These are phyloP conservation scores for Strix aluco DNA, from an alignment of 2,113 vertebrate genomes.

Conservation along the genomic window DNA sequence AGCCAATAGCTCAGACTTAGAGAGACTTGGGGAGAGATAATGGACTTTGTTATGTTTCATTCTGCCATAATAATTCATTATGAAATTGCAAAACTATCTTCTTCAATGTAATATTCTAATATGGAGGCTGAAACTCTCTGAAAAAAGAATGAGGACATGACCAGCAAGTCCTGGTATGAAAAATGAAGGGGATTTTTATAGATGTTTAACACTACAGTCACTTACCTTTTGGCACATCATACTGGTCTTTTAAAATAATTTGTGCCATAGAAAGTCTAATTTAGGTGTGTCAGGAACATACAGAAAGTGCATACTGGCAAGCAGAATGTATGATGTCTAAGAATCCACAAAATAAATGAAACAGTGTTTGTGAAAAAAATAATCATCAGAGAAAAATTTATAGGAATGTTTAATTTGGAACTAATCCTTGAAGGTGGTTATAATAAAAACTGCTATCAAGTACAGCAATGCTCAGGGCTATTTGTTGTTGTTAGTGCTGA, in stretches of 20 bases:
- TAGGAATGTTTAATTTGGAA: neutral
- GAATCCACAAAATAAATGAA: neutral
- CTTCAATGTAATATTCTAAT: neutral
- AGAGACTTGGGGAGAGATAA: neutral
- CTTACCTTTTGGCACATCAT: neutral
- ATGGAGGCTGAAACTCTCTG: neutral
- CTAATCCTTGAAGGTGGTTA: neutral
- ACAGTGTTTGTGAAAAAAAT: neutral
- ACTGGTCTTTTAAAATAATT: accelerated
- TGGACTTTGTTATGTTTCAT: neutral
- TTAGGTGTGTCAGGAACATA: neutral
- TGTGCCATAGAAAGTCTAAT: neutral
- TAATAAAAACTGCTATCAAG: neutral
- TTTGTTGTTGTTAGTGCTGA: neutral
- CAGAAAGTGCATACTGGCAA: neutral
- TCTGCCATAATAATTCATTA: neutral
- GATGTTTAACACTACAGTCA: neutral
- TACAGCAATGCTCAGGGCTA: neutral
- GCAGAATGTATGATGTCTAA: neutral
- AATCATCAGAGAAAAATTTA: neutral
- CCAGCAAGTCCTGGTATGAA: neutral
- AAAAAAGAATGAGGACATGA: neutral
- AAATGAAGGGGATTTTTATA: neutral
- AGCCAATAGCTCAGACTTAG: neutral
- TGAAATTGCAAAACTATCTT: neutral